These are phyloP conservation scores for Eira barbara DNA, from an alignment of 2,113 vertebrate species.

Conservation along the genomic window DNA sequence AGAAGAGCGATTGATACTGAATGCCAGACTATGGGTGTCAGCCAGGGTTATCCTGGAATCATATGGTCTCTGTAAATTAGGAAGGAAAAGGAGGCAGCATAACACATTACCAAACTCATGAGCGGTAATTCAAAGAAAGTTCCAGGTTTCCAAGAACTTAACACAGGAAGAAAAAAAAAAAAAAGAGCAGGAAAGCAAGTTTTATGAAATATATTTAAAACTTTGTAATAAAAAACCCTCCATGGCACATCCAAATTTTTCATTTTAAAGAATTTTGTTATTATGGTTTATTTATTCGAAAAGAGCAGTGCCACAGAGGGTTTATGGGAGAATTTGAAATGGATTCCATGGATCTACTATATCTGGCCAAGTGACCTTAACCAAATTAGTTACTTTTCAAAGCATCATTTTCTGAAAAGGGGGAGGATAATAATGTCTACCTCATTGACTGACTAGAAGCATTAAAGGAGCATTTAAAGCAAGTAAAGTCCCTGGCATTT, in stretches of 20 bases:
- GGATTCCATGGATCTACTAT: background rate
- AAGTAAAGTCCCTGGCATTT: background rate
- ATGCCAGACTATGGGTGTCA: background rate
- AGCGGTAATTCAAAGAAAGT: background rate
- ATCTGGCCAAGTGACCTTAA: background rate
- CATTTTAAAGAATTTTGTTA: background rate
- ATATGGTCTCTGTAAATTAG: background rate
- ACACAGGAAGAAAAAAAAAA: background rate
- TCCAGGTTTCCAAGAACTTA: background rate
- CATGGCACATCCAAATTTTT: background rate
- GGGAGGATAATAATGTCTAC: background rate
- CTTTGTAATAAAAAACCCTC: background rate
- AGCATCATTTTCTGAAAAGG: background rate
- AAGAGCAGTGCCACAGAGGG: background rate
- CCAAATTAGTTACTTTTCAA: background rate
- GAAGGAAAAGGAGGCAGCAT: background rate
- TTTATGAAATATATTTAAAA: background rate
- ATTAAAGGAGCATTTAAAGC: background rate
- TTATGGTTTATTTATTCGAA: background rate
- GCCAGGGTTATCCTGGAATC: background rate
- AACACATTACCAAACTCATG: rapidly evolving
- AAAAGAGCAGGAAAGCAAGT: background rate
- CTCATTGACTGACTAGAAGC: rapidly evolving
- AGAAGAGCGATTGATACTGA: background rate
- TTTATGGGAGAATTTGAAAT: background rate